A percentile compares a stretch with the other conserved stretches of the same genome.
Conservation (phyloP, 1,140 invertebrate species). For the Gonioctena quinquepunctata region DNA sequence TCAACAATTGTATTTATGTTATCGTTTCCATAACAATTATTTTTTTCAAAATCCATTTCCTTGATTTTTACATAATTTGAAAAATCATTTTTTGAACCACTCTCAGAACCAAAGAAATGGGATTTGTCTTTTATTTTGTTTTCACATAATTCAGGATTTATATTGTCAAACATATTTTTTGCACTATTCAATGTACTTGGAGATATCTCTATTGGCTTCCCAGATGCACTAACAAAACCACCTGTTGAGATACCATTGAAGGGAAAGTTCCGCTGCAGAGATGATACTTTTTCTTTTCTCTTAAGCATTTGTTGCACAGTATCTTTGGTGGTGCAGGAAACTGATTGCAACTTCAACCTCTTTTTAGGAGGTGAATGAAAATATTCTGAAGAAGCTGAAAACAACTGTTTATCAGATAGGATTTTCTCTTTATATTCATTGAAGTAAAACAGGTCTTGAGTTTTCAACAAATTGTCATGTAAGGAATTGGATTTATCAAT, state of each 20-base stretch:
- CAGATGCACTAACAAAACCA: slow-evolving; percentile 32
- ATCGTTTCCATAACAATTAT: neutral
- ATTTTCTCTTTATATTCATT: neutral
- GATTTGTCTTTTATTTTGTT: neutral
- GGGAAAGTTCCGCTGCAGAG: no score
- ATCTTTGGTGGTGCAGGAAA: neutral
- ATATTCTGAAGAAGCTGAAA: neutral
- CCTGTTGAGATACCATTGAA: neutral
- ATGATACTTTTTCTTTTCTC: neutral
- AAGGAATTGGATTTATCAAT: neutral
- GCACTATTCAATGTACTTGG: slow-evolving; percentile 8
- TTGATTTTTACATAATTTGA: neutral
- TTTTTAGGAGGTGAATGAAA: neutral
- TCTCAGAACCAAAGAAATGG: neutral
- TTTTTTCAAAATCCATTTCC: neutral
- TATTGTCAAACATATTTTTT: neutral
- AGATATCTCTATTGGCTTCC: slow-evolving; percentile 22
- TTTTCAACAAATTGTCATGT: neutral
- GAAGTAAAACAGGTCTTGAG: neutral
- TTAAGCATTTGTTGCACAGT: neutral
- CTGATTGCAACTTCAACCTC: neutral
- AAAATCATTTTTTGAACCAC: neutral
- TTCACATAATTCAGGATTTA: neutral
- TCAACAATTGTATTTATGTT: no score
- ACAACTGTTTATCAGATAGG: neutral